Base-by-base conservation (phyloP, 2,797 vertebrate species). In the Oreochromis mossambicus region DNA sequence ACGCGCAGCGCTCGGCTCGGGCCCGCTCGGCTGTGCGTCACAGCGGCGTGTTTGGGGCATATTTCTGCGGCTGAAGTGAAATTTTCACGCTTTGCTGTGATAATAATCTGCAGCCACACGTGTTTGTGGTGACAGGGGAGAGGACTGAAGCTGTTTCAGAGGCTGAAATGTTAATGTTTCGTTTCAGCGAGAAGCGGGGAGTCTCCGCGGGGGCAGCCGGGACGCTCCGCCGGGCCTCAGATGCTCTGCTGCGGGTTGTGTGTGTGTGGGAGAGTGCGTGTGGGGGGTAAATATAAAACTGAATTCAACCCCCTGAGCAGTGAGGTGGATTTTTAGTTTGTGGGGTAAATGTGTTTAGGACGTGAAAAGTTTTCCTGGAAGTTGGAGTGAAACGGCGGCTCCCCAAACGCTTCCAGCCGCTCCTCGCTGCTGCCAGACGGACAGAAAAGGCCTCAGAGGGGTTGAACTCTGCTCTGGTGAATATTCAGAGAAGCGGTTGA, bases 11-110 rank as follows among this genome's bases (percentile, higher is more conserved):
- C 29, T 58, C 81, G 4, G 58, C 26, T 8, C 68, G 32, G 83
- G 83, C 83, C 81, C 89, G 84, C 41, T 68, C 77, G 61, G 86
- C 84, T 77, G 89, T 68, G 87, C 83, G 84, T 68, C 7, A n/a
- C 13, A 70, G 46, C 32, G 70, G 5, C 86, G 29, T 36, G 15
- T 73, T 73, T 73, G 24, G 24, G 68, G 24, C 43, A 48, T 4
- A 73, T 73, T 48, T 73, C 6, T 32, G 68, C 43, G 24, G 9
- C 15, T 48, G 15, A 73, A 48, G 43, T 63, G 24, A 29, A 26
- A 73, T 29, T 48, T 48, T 73, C 26, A 48, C 43, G 68, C 41
- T 7, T 73, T 73, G 41, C 24, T 48, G 15, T 73, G 17, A 73
- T 73, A 73, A 73, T 29, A 32, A 48, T 73, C 15, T 29, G 1